Conservation (phyloP, 2,113 vertebrate genomes). For the Microcebus griseorufus region DNA sequence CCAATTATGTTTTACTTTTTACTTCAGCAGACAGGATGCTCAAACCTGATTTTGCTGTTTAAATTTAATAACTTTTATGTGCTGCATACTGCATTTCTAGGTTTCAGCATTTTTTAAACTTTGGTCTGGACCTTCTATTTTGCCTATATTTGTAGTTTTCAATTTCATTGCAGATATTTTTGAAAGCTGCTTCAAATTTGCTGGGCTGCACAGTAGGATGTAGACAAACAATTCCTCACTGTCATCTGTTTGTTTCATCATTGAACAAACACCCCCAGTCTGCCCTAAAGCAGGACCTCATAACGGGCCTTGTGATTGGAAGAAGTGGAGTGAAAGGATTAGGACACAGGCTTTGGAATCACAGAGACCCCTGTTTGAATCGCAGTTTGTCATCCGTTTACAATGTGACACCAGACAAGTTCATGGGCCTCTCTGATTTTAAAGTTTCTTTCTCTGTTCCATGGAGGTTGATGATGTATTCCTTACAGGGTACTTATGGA, state of each 20-base stretch:
- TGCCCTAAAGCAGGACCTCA: background rate
- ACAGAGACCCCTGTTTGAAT: background rate
- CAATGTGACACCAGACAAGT: background rate
- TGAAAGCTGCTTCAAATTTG: slow-evolving; percentile 12
- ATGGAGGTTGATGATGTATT: background rate
- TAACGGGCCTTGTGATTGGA: background rate
- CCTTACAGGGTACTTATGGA: background rate
- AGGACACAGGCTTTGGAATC: background rate
- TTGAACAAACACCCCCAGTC: background rate
- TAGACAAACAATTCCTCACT: background rate
- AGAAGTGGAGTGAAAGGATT: background rate
- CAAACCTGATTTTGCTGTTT: slow-evolving; percentile 8
- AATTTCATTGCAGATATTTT: background rate
- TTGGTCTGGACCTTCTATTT: background rate
- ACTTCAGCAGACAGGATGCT: background rate
- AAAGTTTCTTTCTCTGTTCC: background rate
- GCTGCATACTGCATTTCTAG: background rate
- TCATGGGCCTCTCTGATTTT: background rate
- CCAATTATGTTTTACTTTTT: slow-evolving; percentile 5
- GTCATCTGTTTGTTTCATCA: background rate
- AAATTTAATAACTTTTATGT: background rate
- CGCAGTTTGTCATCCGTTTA: background rate
- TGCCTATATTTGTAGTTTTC: background rate
- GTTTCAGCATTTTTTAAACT: background rate
- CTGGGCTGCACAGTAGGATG: background rate